A percentile compares a stretch with the other conserved stretches of the same genome.
phyloP scores from a whole-genome alignment of 2,797 vertebrate genomes.

The Sternotherus odoratus region DNA sequence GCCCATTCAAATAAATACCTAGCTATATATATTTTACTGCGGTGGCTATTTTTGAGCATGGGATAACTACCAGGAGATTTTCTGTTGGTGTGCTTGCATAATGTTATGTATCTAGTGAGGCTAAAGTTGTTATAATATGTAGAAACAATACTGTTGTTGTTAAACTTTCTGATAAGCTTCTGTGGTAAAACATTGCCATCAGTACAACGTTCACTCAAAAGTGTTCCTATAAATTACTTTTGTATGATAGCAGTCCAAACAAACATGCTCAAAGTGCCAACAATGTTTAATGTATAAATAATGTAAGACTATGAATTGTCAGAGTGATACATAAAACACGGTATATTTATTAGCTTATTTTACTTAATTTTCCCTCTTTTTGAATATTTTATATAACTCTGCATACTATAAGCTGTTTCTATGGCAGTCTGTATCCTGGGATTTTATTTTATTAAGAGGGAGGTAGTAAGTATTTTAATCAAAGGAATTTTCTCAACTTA shows the following conservation, averaged over 20 bases:
- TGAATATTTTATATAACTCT: not conserved
- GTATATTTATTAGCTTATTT: not conserved
- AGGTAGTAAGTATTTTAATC: not conserved
- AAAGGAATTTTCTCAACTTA: not conserved
- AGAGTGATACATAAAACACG: not conserved
- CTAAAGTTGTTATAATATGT: not conserved
- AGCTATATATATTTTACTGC: not conserved
- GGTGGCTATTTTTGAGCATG: not conserved
- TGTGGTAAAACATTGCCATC: not conserved
- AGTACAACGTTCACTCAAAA: not conserved
- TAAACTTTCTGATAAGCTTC: not conserved
- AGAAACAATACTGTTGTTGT: not conserved
- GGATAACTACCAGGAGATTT: not conserved
- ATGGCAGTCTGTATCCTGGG: not conserved
- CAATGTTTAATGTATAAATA: not conserved
- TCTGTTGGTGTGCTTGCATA: not conserved
- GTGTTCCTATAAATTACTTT: not conserved
- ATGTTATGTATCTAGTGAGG: not conserved
- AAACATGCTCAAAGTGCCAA: not conserved
- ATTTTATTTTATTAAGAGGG: not conserved
- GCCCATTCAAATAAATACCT: not conserved
- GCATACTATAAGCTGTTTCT: not conserved
- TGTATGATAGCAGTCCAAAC: not conserved
- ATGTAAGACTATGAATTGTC: not conserved
- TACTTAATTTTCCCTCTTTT: not conserved